phyloP scores from a whole-genome alignment of 1,140 invertebrate genomes.

The Melitaea cinxia region DNA sequence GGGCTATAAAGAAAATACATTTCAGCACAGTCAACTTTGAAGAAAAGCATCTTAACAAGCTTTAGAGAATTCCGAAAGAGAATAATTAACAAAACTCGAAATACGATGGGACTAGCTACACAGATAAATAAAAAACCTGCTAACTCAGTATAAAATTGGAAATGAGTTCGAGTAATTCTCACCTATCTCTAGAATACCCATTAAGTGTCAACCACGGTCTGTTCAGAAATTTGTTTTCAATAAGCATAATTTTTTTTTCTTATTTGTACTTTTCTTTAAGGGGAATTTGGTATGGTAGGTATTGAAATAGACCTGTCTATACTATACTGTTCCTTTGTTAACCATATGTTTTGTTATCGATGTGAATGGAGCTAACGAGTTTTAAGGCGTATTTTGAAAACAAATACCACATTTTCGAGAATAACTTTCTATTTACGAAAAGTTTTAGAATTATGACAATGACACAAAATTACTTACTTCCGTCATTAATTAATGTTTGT shows the following conservation, averaged over 20 bases:
- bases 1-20: background rate
- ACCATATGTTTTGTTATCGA: constrained; percentile 3
- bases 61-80: constrained; percentile 30
- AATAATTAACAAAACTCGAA: constrained; percentile 41
- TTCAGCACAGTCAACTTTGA: background rate
- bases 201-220: constrained; percentile 1
- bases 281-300: constrained; percentile 20
- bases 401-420: background rate
- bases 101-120: constrained; percentile 23
- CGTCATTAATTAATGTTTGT: no score
- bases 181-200: constrained; percentile 28
- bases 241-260: constrained; percentile 25
- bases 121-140: no score
- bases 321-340: constrained; percentile 1
- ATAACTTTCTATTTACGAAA: background rate
- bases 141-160: no score
- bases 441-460: background rate
- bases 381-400: background rate
- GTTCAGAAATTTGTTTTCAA: constrained; percentile 31
- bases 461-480: background rate
- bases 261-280: constrained; percentile 25
- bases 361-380: constrained; percentile 7
- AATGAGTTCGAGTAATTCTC: constrained; percentile 40
- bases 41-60: constrained; percentile 19
- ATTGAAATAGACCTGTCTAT: constrained; percentile 15